Evolutionary conservation across 2,797 vertebrate species (phyloP).

Genomic region (Furcifer pardalis): DNA sequence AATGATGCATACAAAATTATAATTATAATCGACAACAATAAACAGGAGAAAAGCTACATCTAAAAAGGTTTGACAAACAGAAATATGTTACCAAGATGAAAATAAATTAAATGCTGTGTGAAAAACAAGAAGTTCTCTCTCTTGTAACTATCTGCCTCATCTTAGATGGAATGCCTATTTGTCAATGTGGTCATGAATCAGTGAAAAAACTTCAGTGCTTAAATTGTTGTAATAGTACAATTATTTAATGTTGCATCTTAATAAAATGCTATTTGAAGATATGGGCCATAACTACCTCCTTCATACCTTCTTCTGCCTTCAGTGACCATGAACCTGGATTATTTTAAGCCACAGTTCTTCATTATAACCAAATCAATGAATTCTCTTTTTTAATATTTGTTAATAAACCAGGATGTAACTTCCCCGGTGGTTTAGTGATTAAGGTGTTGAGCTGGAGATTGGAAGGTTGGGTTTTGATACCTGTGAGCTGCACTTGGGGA

Average conservation of each 20-base stretch:
- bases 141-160: background rate
- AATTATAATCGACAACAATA: background rate
- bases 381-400: background rate
- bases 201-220: background rate
- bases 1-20: background rate
- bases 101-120: background rate
- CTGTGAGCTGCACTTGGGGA: no score
- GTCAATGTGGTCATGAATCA: background rate
- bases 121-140: background rate
- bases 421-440: no score
- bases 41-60: background rate
- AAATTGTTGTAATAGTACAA: no score
- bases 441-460: no score
- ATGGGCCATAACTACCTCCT: background rate
- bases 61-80: background rate
- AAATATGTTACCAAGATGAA: background rate
- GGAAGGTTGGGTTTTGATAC: no score
- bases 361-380: background rate
- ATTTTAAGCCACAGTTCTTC: background rate
- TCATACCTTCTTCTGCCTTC: background rate
- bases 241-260: background rate
- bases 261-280: background rate
- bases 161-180: background rate
- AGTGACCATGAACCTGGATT: background rate
- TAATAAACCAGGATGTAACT: background rate